Conservation (phyloP, 2,888 invertebrate species). For the Nemotelus nigrinus region DNA sequence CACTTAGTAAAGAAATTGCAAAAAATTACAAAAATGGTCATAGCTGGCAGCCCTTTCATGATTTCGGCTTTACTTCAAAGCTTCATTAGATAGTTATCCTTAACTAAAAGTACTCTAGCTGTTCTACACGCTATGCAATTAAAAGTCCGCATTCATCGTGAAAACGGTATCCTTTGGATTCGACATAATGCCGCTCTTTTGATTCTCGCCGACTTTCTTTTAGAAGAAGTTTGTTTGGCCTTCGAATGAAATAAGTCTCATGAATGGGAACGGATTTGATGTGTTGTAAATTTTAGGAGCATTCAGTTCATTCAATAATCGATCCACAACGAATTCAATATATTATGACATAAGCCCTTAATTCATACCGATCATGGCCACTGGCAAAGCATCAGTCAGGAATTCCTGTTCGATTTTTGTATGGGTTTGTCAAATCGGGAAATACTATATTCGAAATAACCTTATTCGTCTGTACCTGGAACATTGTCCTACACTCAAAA, state of each 20-base stretch:
- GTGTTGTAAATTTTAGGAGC: conserved; percentile 91
- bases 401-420: conserved; percentile 97
- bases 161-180: conserved; percentile 76
- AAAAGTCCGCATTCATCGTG: conserved; percentile 88
- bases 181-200: conserved; percentile 93
- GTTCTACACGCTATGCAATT: no score
- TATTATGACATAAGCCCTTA: conserved; percentile 93
- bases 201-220: conserved; percentile 98
- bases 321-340: conserved; percentile 98
- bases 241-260: conserved; percentile 97
- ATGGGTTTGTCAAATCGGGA: no score
- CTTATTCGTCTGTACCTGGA: no score
- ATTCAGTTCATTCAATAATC: conserved; percentile 86
- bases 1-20: no score
- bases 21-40: no score
- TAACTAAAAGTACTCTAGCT: no score
- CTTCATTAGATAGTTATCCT: no score
- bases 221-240: conserved; percentile 99
- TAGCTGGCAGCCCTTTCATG: no score
- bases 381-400: conserved; percentile 93
- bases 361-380: conserved; percentile 97
- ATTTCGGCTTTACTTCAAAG: no score
- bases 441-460: no score
- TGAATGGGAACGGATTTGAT: no score
- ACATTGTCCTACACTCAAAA: no score